Evolutionary conservation across 2,113 vertebrate species (phyloP), one percentile per base, ranked within the genome.

Genomic region (Jacana jacana): DNA sequence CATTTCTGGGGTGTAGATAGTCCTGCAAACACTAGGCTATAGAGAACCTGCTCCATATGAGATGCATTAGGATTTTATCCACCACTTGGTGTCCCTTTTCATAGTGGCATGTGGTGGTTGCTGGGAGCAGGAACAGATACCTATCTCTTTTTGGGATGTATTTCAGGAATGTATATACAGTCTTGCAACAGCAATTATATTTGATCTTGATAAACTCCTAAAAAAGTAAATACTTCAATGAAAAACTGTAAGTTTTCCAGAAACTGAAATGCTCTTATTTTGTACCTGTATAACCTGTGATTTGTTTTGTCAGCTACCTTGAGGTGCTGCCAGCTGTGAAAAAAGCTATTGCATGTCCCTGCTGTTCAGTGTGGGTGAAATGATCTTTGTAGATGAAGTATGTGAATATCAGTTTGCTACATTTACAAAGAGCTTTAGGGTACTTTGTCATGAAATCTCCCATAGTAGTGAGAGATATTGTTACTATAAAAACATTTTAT

Each of bases 401-500:
- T 79, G 63, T 94, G 93, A 94, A 85, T 96, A 95, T 97, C 81
- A 73, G 96, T 89, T 94, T 92, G 83, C 91, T 96, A 87, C 91
- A 51, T 96, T 96, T 85, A 94, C 85, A 87, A 89, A 87, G 92
- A 93, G 92, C 92, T 96, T 95, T 91, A 94, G 91, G 83, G 92
- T 96, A 94, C 83, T 97, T 96, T 72, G 58, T 84, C 49, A 87
- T 89, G 95, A 95, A 95, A 94, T 86, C 91, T 91, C 77, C 92
- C 75, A 81, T 91, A 91, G 83, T 77, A 81, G 61, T 17, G 76
- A 95, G 93, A 96, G 96, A 96, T 93, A 96, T 91, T 94, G 95
- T 96, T 96, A 93, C 95, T 89, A 96, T 96, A 92, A 95, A 96
- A 97, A 93, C 90, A 95, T 92, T 96, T 92, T 89, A 96, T 91